These are phyloP conservation scores for Rhinopomastus cyanomelas DNA, from an alignment of 2,113 vertebrate species.

Conservation along the genomic window DNA sequence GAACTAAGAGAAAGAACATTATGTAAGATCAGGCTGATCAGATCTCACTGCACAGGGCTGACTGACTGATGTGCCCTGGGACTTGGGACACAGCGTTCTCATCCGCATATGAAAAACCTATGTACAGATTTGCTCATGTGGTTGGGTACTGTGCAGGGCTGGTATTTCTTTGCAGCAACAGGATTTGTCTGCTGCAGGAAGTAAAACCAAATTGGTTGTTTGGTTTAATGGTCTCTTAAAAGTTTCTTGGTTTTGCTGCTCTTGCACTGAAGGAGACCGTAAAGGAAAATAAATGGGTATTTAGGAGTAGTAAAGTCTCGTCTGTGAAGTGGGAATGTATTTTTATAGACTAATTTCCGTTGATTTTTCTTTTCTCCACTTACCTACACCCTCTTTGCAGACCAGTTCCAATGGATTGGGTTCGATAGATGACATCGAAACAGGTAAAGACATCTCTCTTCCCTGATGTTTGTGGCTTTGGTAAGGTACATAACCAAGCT, in stretches of 20 bases:
- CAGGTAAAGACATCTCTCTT: constrained; percentile 75
- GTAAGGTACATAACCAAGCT: background rate
- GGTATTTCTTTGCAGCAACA: background rate
- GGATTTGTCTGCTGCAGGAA: background rate
- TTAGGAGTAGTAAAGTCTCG: background rate
- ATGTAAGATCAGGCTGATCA: constrained; percentile 37
- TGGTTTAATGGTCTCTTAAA: background rate
- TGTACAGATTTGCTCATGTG: background rate
- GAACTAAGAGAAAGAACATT: constrained; percentile 1
- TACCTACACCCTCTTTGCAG: constrained; percentile 68
- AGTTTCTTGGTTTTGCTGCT: background rate
- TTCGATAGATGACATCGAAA: constrained; percentile 78
- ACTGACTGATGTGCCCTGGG: background rate
- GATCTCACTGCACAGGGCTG: background rate
- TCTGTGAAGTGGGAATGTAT: background rate
- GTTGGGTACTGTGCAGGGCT: background rate
- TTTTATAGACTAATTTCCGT: background rate
- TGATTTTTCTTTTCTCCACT: background rate
- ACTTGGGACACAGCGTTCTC: background rate
- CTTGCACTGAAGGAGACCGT: background rate
- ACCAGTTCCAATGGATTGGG: constrained; percentile 77
- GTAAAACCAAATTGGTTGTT: background rate
- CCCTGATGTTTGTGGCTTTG: background rate
- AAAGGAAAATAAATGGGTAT: background rate
- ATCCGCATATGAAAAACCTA: background rate